Conservation (phyloP, 2,113 vertebrate genomes). For the Strigops habroptila region DNA sequence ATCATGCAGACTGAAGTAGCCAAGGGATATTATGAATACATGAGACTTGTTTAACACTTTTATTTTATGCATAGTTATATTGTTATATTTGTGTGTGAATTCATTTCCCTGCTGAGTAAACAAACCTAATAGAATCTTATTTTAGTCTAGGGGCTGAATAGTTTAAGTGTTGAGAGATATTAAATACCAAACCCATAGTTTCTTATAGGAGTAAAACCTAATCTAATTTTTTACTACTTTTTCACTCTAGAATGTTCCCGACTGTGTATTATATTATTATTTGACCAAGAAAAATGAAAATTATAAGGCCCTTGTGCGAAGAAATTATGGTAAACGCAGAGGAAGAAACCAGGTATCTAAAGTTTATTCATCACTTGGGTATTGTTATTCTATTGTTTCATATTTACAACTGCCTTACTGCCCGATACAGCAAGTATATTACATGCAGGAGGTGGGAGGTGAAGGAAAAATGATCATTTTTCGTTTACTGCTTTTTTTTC, state of each 20-base stretch:
- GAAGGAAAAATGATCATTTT: neutral
- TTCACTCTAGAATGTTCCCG: constrained; percentile 86
- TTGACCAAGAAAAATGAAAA: constrained; percentile 99
- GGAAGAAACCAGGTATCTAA: constrained; percentile 90
- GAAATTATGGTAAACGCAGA: constrained; percentile 92
- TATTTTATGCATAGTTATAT: neutral
- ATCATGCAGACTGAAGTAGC: neutral
- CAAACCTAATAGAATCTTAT: neutral
- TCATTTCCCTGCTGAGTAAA: neutral
- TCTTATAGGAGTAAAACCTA: neutral
- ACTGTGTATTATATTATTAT: constrained; percentile 98
- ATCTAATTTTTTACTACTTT: neutral
- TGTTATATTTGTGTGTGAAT: neutral
- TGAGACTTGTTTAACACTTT: neutral
- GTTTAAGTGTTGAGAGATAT: neutral
- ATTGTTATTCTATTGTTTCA: neutral
- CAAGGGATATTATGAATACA: neutral
- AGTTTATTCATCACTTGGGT: neutral
- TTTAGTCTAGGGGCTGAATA: neutral
- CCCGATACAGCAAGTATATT: neutral
- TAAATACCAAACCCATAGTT: neutral
- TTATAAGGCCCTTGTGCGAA: constrained; percentile 93
- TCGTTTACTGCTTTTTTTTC: neutral
- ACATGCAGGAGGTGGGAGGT: too few species aligned
- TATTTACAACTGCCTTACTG: neutral